These are phyloP conservation scores for Gonioctena quinquepunctata DNA, from an alignment of 1,140 invertebrate species.

Conservation along the genomic window DNA sequence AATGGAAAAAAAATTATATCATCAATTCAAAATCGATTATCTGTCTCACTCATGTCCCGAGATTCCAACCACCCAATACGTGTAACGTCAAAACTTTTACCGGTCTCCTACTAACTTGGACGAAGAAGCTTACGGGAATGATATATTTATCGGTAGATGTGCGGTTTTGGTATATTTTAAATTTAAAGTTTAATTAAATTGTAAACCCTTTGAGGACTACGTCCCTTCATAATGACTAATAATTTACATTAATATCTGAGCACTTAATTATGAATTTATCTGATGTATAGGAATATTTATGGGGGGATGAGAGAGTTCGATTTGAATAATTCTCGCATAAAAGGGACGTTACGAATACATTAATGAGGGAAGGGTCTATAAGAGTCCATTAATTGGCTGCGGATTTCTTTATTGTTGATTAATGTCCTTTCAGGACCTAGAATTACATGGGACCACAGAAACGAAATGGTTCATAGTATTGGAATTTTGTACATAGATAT, in stretches of 20 bases:
- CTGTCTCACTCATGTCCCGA: too few relatives aligned
- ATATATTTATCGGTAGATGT: conserved; percentile 8
- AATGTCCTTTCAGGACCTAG: background rate
- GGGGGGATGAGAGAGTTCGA: background rate
- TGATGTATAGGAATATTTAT: conserved; percentile 16
- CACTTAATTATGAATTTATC: conserved; percentile 19
- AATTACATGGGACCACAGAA: too few relatives aligned
- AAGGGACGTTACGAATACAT: conserved; percentile 12
- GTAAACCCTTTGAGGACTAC: conserved; percentile 3
- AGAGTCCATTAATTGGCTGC: background rate
- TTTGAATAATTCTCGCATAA: conserved; percentile 20
- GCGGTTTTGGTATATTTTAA: conserved; percentile 1
- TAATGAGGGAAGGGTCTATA: background rate
- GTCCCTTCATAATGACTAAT: conserved; percentile 18
- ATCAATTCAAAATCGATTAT: background rate
- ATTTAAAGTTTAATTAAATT: conserved; percentile 13
- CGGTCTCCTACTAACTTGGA: background rate
- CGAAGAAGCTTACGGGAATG: conserved; percentile 8
- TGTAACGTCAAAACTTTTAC: background rate
- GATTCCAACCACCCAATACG: background rate
- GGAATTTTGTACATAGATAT: too few relatives aligned
- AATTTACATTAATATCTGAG: conserved; percentile 19
- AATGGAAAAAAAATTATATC: too few relatives aligned
- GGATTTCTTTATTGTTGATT: background rate
- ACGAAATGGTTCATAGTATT: too few relatives aligned